These are phyloP conservation scores for Phragmatobia fuliginosa DNA, from an alignment of 2,888 invertebrate genomes.

Conservation along the genomic window DNA sequence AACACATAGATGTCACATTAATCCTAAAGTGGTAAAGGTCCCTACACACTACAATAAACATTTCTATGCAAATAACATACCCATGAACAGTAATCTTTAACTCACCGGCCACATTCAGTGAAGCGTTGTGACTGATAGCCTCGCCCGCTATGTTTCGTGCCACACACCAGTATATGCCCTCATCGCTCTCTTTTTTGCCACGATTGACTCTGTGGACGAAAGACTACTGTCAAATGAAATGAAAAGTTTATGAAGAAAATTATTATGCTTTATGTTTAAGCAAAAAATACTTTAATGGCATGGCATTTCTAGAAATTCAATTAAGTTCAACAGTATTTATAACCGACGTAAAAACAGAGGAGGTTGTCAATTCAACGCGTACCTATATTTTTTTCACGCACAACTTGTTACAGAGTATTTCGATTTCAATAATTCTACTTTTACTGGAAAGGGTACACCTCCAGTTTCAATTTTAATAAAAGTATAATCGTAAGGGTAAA, in stretches of 20 bases:
- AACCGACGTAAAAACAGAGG: too few species aligned
- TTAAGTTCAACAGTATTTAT: too few species aligned
- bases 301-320: too few species aligned
- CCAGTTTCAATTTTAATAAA: too few species aligned
- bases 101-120: conserved; percentile 97
- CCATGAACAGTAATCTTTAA: conserved; percentile 22
- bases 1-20: conserved; percentile 13
- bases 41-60: conserved; percentile 36
- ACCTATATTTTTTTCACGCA: too few species aligned
- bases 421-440: too few species aligned
- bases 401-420: too few species aligned
- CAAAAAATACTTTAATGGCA: too few species aligned
- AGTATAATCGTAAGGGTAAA: too few species aligned
- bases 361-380: too few species aligned
- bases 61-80: conserved; percentile 47
- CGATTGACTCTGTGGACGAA: conserved; percentile 89
- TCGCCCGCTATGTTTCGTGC: conserved; percentile 96
- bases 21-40: conserved; percentile 18
- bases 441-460: too few species aligned
- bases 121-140: conserved; percentile 96
- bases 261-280: too few species aligned
- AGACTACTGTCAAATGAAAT: conserved; percentile 33
- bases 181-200: conserved; percentile 97
- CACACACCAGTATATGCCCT: conserved; percentile 98
- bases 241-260: conserved; percentile 17